These are phyloP conservation scores for Pao palembangensis DNA, from an alignment of 2,113 vertebrate species.

Conservation along the genomic window DNA sequence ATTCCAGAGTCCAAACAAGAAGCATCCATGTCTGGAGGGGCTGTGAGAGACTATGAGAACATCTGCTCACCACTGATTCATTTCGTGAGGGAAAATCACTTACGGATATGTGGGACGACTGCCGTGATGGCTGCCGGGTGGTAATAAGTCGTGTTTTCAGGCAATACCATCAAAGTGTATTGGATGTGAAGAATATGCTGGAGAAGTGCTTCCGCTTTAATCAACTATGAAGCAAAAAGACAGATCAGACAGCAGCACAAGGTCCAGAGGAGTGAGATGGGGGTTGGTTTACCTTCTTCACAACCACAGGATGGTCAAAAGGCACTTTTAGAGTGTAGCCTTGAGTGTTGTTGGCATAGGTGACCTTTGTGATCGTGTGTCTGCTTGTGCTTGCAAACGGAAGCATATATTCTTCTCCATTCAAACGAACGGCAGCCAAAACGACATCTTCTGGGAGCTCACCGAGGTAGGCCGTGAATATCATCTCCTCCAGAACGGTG, in stretches of 20 bases:
- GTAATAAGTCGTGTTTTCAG: slow-evolving; percentile 34
- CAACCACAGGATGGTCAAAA: slow-evolving; percentile 41
- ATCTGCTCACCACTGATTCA: fast-evolving
- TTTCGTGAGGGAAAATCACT: slow-evolving; percentile 16
- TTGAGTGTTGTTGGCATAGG: slow-evolving; percentile 33
- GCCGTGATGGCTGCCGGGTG: slow-evolving; percentile 9
- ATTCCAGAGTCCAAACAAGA: slow-evolving; percentile 51
- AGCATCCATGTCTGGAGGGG: slow-evolving; percentile 31
- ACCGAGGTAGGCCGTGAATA: slow-evolving; percentile 54
- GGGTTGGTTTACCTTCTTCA: slow-evolving; percentile 28
- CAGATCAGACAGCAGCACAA: background rate
- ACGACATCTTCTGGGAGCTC: slow-evolving; percentile 52
- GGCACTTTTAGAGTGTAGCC: slow-evolving; percentile 56
- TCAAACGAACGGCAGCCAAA: slow-evolving; percentile 46
- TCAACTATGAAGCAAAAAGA: slow-evolving; percentile 36
- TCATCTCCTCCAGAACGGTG: slow-evolving; percentile 18
- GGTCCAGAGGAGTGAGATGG: too few relatives aligned
- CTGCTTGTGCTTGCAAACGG: slow-evolving; percentile 3
- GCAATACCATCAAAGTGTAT: slow-evolving; percentile 49
- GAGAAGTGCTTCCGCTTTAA: slow-evolving; percentile 17
- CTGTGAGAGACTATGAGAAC: slow-evolving; percentile 7
- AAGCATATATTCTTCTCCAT: slow-evolving; percentile 10
- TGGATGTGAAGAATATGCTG: slow-evolving; percentile 52
- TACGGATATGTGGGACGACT: slow-evolving; percentile 48
- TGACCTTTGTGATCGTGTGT: background rate